These are phyloP conservation scores for Pseudanteris insignis DNA, from an alignment of 2,888 invertebrate genomes.

Conservation along the genomic window DNA sequence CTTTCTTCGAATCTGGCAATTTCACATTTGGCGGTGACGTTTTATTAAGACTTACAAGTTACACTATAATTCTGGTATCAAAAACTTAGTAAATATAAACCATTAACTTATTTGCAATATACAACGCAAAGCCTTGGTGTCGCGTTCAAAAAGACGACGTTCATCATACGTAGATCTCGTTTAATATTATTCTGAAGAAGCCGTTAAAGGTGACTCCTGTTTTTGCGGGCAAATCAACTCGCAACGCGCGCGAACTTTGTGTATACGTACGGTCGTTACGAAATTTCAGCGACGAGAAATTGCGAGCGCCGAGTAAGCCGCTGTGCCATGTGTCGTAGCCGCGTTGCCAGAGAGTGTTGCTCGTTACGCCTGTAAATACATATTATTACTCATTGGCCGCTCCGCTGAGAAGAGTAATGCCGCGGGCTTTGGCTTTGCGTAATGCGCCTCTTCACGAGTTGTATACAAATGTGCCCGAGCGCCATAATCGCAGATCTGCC, in stretches of 20 bases:
- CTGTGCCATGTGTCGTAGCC: constrained; percentile 40
- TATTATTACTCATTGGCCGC: constrained; percentile 45
- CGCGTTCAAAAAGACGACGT: too few species aligned
- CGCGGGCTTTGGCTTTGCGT: constrained; percentile 41
- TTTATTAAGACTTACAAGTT: too few species aligned
- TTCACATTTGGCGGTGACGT: too few species aligned
- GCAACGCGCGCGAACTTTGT: constrained; percentile 12
- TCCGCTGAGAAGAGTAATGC: constrained; percentile 41
- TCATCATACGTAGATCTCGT: too few species aligned
- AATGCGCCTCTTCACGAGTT: constrained; percentile 34
- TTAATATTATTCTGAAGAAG: too few species aligned
- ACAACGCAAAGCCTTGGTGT: too few species aligned
- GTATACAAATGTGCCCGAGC: constrained; percentile 36
- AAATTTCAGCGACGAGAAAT: constrained; percentile 42
- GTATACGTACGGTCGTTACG: constrained; percentile 38
- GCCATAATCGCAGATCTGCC: constrained; percentile 40
- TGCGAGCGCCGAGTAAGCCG: constrained; percentile 30
- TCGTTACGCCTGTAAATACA: constrained; percentile 45
- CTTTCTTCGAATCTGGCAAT: too few species aligned
- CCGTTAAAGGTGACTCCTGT: too few species aligned
- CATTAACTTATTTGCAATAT: too few species aligned
- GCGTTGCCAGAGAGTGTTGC: constrained; percentile 42
- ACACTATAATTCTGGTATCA: too few species aligned
- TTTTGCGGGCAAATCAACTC: constrained; percentile 35
- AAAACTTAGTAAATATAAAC: too few species aligned